Percentiles rank a stretch among this genome's conserved stretches.
These are phyloP conservation scores for Neosalanx taihuensis DNA, from an alignment of 2,797 vertebrate species.

Conservation along the genomic window DNA sequence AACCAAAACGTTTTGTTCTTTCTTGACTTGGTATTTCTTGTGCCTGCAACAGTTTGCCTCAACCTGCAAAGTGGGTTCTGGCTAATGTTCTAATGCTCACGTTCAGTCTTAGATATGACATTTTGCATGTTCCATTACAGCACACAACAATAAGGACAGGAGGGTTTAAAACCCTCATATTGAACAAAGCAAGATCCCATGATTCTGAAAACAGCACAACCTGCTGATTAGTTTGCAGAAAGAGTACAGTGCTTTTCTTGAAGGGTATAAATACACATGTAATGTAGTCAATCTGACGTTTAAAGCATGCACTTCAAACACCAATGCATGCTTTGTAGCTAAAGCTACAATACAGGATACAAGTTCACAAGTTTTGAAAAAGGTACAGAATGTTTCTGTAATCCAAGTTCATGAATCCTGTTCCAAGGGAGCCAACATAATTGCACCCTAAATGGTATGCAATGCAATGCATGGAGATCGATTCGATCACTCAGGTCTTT, in stretches of 20 bases:
- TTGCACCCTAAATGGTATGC: conserved; percentile 50
- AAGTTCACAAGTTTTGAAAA: neutral
- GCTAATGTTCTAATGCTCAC: conserved; percentile 20
- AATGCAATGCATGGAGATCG: conserved; percentile 60
- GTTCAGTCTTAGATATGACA: conserved; percentile 10
- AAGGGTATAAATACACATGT: neutral
- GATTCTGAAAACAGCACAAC: neutral
- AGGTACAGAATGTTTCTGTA: neutral
- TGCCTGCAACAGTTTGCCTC: conserved; percentile 15
- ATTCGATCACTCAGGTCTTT: conserved; percentile 63
- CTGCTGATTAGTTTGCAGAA: neutral
- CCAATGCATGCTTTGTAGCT: neutral
- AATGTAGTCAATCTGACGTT: neutral
- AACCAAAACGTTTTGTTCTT: conserved; percentile 21
- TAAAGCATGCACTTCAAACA: neutral
- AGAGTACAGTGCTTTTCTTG: neutral
- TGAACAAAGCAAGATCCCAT: too few relatives aligned
- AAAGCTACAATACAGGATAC: conserved; percentile 3
- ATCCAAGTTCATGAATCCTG: conserved; percentile 10
- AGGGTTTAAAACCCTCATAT: neutral
- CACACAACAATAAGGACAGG: neutral
- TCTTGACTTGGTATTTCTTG: conserved; percentile 32
- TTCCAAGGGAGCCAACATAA: conserved; percentile 13
- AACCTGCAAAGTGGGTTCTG: conserved; percentile 15
- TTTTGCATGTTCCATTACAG: conserved; percentile 43